These are phyloP conservation scores for Dromococcyx pavoninus DNA, from an alignment of 2,797 vertebrate genomes.

Conservation along the genomic window DNA sequence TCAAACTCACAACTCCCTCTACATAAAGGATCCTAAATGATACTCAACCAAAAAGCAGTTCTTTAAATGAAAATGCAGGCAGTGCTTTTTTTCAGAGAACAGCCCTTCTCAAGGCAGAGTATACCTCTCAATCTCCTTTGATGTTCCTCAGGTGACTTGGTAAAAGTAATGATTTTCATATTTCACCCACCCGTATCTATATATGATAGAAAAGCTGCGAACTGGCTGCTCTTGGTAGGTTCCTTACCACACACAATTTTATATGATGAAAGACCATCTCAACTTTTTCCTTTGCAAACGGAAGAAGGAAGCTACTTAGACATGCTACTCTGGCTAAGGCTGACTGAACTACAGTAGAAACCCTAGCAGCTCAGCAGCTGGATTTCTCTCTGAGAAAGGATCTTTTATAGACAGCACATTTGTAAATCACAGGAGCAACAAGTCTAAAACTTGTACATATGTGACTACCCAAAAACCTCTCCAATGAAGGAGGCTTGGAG, in stretches of 20 bases:
- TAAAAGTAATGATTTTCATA: neutral
- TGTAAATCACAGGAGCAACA: neutral
- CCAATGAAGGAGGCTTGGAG: neutral
- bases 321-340: neutral
- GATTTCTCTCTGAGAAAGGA: neutral
- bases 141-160: fast-evolving
- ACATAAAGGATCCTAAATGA: neutral
- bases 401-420: neutral
- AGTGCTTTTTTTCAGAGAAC: fast-evolving
- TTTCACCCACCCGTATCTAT: neutral
- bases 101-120: neutral
- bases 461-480: neutral
- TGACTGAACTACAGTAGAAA: neutral
- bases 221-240: neutral
- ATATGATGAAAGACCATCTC: neutral
- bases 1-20: neutral
- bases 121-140: neutral
- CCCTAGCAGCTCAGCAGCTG: neutral
- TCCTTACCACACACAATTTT: neutral
- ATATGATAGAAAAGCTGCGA: neutral
- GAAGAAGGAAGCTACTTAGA: neutral
- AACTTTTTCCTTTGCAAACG: neutral
- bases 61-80: neutral
- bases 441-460: neutral
- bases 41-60: neutral